Evolutionary conservation across 2,888 invertebrate genomes (phyloP).

Genomic region (Spialia ferax): DNA sequence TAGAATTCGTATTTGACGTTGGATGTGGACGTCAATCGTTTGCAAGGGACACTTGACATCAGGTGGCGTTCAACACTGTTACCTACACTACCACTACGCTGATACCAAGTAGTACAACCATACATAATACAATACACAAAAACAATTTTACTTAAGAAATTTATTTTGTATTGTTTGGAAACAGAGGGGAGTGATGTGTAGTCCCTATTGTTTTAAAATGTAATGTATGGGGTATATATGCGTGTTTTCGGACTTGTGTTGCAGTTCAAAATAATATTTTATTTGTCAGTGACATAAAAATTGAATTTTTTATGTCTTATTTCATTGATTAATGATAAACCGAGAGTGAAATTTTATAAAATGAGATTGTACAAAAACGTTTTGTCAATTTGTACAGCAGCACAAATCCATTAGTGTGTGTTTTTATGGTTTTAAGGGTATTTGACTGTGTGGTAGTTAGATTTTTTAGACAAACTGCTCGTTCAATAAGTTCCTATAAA

Average conservation of each 20-base stretch:
- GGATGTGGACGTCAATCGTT: no score
- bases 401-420: conserved; percentile 13
- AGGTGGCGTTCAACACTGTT: no score
- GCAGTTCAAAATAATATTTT: not conserved
- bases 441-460: conserved; percentile 39
- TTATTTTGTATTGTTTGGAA: not conserved
- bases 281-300: not conserved
- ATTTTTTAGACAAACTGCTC: conserved; percentile 4
- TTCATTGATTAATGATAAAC: no score
- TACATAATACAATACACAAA: no score
- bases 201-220: not conserved
- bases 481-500: not conserved
- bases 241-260: not conserved
- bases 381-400: conserved; percentile 1
- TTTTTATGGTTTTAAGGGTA: conserved; percentile 1
- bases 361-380: not conserved
- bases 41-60: no score
- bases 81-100: no score
- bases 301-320: not conserved
- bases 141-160: no score
- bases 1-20: no score
- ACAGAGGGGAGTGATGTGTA: not conserved
- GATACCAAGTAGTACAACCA: no score
- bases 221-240: conserved; percentile 1
- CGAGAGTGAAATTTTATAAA: not conserved